Evolutionary conservation across 2,888 invertebrate species (phyloP).

Genomic region (Eupithecia tripunctaria): DNA sequence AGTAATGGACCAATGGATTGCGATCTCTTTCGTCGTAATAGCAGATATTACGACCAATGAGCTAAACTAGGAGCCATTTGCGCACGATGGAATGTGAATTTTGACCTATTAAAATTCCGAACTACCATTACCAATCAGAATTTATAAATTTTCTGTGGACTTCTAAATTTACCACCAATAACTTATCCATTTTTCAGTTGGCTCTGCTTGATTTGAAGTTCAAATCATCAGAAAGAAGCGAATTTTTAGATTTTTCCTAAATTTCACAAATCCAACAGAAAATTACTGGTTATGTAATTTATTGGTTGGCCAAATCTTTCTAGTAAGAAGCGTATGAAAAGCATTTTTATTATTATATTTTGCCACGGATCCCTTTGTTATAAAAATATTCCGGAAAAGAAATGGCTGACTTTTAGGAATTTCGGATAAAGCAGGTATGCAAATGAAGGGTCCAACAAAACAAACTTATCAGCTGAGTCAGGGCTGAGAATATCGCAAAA

Average conservation of each 20-base stretch:
- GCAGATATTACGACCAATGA: slow-evolving; percentile 2
- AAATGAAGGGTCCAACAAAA: slow-evolving; percentile 6
- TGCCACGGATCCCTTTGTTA: neutral
- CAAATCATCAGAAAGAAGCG: too few relatives aligned
- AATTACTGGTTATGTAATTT: too few relatives aligned
- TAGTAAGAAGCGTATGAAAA: too few relatives aligned
- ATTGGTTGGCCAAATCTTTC: neutral
- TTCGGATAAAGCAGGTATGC: neutral
- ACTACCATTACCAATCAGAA: neutral
- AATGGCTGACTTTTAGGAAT: neutral
- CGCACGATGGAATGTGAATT: neutral
- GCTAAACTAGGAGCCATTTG: neutral
- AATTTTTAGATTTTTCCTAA: too few relatives aligned
- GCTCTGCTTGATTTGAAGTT: too few relatives aligned
- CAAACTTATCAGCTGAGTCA: slow-evolving; percentile 27
- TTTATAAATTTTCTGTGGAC: neutral
- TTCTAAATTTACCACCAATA: neutral
- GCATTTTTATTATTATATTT: neutral
- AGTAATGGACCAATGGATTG: slow-evolving; percentile 3
- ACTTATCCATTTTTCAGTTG: too few relatives aligned
- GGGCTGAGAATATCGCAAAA: slow-evolving; percentile 12
- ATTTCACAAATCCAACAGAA: too few relatives aligned
- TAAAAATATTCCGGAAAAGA: neutral
- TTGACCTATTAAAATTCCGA: neutral
- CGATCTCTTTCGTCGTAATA: slow-evolving; percentile 9